A percentile compares a stretch with the other conserved stretches of the same genome.
These are phyloP conservation scores for Lucifuga dentata DNA, from an alignment of 2,113 vertebrate species.

Conservation along the genomic window DNA sequence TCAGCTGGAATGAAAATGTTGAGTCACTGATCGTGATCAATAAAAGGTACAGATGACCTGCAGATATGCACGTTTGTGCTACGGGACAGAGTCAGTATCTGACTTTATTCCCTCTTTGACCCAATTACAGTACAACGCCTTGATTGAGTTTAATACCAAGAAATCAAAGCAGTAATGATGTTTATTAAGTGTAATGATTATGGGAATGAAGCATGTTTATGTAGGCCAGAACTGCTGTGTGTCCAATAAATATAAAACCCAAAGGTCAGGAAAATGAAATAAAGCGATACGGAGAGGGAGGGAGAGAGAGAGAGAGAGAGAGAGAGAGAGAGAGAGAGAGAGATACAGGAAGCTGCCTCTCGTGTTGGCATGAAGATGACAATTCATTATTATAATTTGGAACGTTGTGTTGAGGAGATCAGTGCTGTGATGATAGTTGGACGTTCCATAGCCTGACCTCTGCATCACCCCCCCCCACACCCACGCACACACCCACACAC, in stretches of 20 bases:
- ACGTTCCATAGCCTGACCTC: constrained; percentile 36
- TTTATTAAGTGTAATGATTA: too few relatives aligned
- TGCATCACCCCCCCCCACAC: constrained; percentile 11
- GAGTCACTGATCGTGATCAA: background rate
- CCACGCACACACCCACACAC: too few relatives aligned
- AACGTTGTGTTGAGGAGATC: constrained; percentile 56
- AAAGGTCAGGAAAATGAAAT: constrained; percentile 8
- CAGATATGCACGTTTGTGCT: too few relatives aligned
- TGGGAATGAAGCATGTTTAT: too few relatives aligned
- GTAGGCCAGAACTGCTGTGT: too few relatives aligned
- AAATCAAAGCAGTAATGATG: too few relatives aligned
- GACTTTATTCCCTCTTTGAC: too few relatives aligned
- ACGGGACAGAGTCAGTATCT: too few relatives aligned
- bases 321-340: constrained; percentile 4
- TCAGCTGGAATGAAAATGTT: background rate
- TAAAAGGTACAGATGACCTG: too few relatives aligned
- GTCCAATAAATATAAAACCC: background rate
- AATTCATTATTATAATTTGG: constrained; percentile 77
- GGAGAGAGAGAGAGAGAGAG: background rate
- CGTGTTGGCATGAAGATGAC: constrained; percentile 29
- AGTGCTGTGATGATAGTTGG: constrained; percentile 46
- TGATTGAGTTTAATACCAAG: too few relatives aligned
- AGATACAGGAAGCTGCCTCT: constrained; percentile 38
- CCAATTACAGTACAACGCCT: too few relatives aligned
- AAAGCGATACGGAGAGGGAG: constrained; percentile 31